A percentile compares a stretch with the other conserved stretches of the same genome.
Conservation (phyloP, 1,140 invertebrate species). For the Cydia pomonella region DNA sequence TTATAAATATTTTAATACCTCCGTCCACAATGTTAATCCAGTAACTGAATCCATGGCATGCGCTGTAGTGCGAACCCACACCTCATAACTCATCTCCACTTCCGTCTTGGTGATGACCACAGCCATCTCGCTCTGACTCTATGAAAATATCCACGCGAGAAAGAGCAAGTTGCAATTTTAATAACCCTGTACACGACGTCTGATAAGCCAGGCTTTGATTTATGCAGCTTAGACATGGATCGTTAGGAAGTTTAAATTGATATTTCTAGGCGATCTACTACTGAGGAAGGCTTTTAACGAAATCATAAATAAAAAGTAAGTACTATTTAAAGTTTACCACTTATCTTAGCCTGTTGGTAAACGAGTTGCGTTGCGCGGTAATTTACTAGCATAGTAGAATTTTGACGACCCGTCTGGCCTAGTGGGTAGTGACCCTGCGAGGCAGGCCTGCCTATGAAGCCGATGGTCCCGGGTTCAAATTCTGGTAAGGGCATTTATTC, state of each 20-base stretch:
- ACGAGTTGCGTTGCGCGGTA: background rate
- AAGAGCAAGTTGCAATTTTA: conserved; percentile 19
- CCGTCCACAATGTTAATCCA: background rate
- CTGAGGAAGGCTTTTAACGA: background rate
- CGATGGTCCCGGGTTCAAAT: too few relatives aligned
- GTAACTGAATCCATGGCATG: background rate
- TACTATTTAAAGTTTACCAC: background rate
- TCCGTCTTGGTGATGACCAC: conserved; percentile 23
- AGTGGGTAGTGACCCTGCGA: too few relatives aligned
- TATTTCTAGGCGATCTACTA: background rate
- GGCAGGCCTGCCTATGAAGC: too few relatives aligned
- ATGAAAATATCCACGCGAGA: background rate
- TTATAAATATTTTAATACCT: background rate
- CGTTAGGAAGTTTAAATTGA: background rate
- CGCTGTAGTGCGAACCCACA: conserved; percentile 16
- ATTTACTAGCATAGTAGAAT: too few relatives aligned
- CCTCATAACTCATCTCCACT: conserved; percentile 16
- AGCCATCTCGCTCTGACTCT: background rate
- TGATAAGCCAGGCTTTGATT: conserved; percentile 27
- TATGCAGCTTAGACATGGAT: conserved; percentile 4
- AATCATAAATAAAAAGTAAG: background rate
- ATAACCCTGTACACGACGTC: conserved; percentile 17
- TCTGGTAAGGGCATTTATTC: too few relatives aligned
- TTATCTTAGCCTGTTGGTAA: background rate
- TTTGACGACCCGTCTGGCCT: too few relatives aligned